Base-by-base conservation (phyloP, 2,113 vertebrate species). In the Trachemys scripta region DNA sequence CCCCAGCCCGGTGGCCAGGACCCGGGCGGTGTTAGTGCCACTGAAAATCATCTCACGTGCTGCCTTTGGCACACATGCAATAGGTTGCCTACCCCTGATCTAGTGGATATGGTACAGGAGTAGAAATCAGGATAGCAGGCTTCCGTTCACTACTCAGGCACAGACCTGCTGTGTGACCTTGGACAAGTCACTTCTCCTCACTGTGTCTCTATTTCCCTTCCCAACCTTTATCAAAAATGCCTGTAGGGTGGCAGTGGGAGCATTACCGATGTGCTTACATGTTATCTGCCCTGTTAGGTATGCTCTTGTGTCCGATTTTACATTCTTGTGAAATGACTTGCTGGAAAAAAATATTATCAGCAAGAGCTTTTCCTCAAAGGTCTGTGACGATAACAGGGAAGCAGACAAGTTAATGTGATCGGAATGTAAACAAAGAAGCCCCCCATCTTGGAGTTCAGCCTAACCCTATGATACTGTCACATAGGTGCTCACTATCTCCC, bases 71-170 rank as follows among this genome's bases (percentile, higher is more conserved):
- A 49, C 3, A 3, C 12, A 3, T 49, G 49, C 49, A 11, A 12
- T 49, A 49, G 49, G 49, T 49, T 49, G 49, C 49, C 49, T 49
- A 49, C 49, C 49, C 49, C 12, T 49, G 49, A 65, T 2, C n/a
- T 53, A 53, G 17, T 53, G 51, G 51, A 53, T 51, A 51, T 84
- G 47, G 29, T 49, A n/a, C 35, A 82, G 78, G 27, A 4, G 2
- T 0, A 0, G 25, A 79, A n/a, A 19, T 69, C 65, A 69, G 29
- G 16, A 47, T 0, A 0, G 42, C 0, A 6, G 5, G 0, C 0
- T 76, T 56, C 22, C 3, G 1, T 38, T 59, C 0, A 0, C 42
- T 29, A 53, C 0, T 0, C 13, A 69, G 50, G 17, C 0, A 0
- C 81, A 49, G 81, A 86, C 13, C 24, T 2, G 1, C 75, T 87